Conservation (phyloP, 2,888 invertebrate species). For the Steromphala cineraria region DNA sequence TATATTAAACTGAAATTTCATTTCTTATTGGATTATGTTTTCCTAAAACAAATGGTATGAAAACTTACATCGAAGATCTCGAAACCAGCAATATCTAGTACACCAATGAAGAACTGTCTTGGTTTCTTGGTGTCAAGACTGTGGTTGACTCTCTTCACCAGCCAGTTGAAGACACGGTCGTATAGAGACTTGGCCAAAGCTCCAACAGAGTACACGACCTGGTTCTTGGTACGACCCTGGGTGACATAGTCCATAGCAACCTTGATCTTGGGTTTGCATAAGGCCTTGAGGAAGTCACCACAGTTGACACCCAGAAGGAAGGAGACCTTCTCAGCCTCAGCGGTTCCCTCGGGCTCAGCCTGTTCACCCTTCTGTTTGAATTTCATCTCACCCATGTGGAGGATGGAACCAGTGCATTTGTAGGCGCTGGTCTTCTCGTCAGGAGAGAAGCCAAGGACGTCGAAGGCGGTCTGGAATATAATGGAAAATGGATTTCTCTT, state of each 20-base stretch:
- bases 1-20: no score
- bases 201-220: constrained; percentile 73
- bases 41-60: no score
- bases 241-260: constrained; percentile 97
- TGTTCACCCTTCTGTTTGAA: constrained; percentile 99
- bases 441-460: constrained; percentile 96
- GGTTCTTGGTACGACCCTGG: constrained; percentile 96
- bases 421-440: constrained; percentile 95
- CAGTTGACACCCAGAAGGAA: constrained; percentile 92
- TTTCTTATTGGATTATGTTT: no score
- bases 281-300: constrained; percentile 84
- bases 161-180: constrained; percentile 81
- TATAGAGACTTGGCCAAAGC: constrained; percentile 76
- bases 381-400: constrained; percentile 90
- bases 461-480: constrained; percentile 91
- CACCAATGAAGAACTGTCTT: constrained; percentile 99
- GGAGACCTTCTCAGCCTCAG: constrained; percentile 91
- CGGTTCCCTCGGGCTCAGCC: constrained; percentile 69
- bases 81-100: constrained; percentile 99
- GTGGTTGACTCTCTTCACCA: constrained; percentile 99
- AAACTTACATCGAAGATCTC: constrained; percentile 92
- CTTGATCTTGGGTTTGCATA: constrained; percentile 96
- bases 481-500: not conserved
- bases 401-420: constrained; percentile 64
- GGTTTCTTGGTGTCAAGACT: constrained; percentile 98